phyloP scores from a whole-genome alignment of 1,140 invertebrate species.

The Drosophila guanche region DNA sequence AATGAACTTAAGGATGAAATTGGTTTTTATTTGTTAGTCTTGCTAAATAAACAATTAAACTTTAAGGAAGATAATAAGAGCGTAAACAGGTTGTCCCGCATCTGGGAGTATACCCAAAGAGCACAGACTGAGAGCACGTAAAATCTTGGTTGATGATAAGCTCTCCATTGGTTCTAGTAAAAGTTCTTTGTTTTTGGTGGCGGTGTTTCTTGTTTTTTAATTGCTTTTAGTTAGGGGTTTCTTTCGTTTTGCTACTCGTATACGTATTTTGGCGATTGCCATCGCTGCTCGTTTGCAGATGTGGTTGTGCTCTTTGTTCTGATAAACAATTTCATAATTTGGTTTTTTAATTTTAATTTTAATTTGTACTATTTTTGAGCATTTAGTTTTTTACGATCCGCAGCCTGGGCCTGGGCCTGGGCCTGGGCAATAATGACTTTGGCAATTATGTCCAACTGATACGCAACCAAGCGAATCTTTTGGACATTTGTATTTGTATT shows the following conservation, averaged over 20 bases:
- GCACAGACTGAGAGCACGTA: too few species aligned
- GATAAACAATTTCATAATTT: constrained; percentile 62
- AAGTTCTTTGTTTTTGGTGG: constrained; percentile 28
- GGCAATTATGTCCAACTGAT: constrained; percentile 74
- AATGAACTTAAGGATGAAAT: too few species aligned
- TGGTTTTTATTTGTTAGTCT: too few species aligned
- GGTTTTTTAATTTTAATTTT: constrained; percentile 32
- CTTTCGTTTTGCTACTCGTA: constrained; percentile 6
- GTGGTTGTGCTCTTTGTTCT: constrained; percentile 36
- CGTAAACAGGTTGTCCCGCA: too few species aligned
- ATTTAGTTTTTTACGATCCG: constrained; percentile 32
- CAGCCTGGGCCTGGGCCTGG: too few species aligned
- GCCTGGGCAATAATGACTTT: constrained; percentile 59
- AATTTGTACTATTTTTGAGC: constrained; percentile 23
- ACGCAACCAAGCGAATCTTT: constrained; percentile 71
- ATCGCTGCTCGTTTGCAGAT: constrained; percentile 26
- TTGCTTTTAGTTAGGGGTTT: constrained; percentile 15
- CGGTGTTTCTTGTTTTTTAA: constrained; percentile 26
- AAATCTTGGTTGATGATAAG: background rate
- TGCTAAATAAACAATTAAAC: too few species aligned
- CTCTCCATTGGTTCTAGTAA: constrained; percentile 13
- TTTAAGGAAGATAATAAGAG: too few species aligned
- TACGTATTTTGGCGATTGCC: constrained; percentile 46
- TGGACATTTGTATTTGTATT: constrained; percentile 49
- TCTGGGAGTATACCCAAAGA: too few species aligned